Percentiles rank a stretch among this genome's conserved stretches.
Conservation (phyloP, 2,888 invertebrate genomes). For the Pegoplata infirma region DNA sequence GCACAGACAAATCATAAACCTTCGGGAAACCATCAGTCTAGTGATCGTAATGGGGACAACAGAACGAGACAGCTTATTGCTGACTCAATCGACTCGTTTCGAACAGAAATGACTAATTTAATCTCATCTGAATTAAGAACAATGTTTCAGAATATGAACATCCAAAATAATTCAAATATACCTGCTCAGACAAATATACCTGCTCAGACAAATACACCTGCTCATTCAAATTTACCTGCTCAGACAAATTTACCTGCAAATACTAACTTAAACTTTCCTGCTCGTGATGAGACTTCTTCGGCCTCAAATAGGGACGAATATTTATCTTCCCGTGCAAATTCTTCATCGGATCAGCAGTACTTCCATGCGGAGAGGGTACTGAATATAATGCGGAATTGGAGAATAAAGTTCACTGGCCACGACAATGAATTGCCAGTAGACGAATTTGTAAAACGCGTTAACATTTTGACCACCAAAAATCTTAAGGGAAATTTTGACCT, state of each 20-base stretch:
- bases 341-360: too few relatives aligned
- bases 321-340: too few relatives aligned
- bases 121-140: not conserved
- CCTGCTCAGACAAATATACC: too few relatives aligned
- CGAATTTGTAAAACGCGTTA: constrained; percentile 42
- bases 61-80: not conserved
- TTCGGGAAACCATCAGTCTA: too few relatives aligned
- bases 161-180: not conserved
- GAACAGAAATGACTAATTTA: not conserved
- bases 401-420: not conserved
- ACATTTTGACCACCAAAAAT: constrained; percentile 11
- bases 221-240: too few relatives aligned
- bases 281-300: too few relatives aligned
- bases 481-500: constrained; percentile 27
- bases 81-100: not conserved
- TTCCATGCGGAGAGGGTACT: constrained; percentile 20
- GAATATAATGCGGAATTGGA: constrained; percentile 36
- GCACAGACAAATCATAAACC: too few relatives aligned
- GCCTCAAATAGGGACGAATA: not conserved
- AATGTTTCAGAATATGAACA: not conserved
- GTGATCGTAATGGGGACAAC: not conserved
- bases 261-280: not conserved
- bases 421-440: constrained; percentile 33
- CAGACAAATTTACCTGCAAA: too few relatives aligned
- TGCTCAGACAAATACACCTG: not conserved